Conservation (phyloP, 2,113 vertebrate species). For the Myotis brandtii region DNA sequence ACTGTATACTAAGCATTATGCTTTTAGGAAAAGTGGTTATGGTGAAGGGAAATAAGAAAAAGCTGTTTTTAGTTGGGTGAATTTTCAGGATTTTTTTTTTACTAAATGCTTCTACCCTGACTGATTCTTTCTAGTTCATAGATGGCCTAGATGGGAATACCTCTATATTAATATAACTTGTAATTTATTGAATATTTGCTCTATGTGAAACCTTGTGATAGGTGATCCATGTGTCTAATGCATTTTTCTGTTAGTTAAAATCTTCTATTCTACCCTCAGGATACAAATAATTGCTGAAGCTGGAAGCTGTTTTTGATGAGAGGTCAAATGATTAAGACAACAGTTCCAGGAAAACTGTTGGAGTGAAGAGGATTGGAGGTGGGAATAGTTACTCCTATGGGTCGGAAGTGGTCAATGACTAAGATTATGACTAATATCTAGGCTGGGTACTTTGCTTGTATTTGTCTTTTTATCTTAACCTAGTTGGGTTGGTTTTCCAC, state of each 20-base stretch:
- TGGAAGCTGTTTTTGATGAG: neutral
- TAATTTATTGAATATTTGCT: neutral
- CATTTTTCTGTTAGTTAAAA: neutral
- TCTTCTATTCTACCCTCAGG: neutral
- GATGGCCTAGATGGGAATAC: neutral
- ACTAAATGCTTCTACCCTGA: neutral
- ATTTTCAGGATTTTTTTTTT: neutral
- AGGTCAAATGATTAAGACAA: neutral
- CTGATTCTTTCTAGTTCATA: neutral
- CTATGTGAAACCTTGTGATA: neutral
- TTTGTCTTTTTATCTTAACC: neutral
- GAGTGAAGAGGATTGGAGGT: neutral
- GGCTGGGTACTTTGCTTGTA: neutral
- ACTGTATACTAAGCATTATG: neutral
- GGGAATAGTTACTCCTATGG: neutral
- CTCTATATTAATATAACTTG: neutral
- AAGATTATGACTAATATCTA: neutral
- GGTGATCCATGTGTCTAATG: neutral
- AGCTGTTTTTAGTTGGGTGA: neutral
- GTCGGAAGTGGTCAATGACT: neutral
- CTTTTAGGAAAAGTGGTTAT: neutral
- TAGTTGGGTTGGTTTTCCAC: neutral
- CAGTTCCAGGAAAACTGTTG: neutral
- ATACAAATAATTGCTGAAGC: neutral
- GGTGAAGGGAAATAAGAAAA: neutral